Evolutionary conservation across 64 coral and sea anemone species (phyloP).

Genomic region (Montipora cactus): DNA sequence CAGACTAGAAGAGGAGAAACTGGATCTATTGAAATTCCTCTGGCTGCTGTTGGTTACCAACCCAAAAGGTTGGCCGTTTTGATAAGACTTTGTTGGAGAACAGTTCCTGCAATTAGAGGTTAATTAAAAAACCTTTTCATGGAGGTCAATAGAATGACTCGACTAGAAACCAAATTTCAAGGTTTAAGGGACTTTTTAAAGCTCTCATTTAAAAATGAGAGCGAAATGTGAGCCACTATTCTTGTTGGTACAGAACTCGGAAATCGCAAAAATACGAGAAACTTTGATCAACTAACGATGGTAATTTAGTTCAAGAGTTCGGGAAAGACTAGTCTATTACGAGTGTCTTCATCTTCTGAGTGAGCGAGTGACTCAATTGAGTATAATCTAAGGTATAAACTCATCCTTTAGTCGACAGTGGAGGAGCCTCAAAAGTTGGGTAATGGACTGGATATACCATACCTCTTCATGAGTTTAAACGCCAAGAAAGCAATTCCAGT

Average conservation of each 20-base stretch:
- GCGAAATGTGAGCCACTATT: too few relatives aligned
- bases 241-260: too few relatives aligned
- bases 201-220: too few relatives aligned
- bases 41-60: neutral
- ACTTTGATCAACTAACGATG: too few relatives aligned
- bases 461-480: slow-evolving; percentile 7
- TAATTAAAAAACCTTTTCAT: neutral
- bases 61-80: neutral
- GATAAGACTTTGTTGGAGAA: neutral
- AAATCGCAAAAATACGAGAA: too few relatives aligned
- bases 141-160: neutral
- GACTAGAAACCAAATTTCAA: too few relatives aligned
- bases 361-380: too few relatives aligned
- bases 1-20: neutral
- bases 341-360: too few relatives aligned
- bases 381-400: too few relatives aligned
- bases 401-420: neutral
- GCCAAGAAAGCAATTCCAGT: neutral
- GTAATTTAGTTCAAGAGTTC: too few relatives aligned
- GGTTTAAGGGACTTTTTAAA: too few relatives aligned
- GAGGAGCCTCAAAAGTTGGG: neutral
- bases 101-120: neutral
- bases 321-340: too few relatives aligned
- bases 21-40: neutral
- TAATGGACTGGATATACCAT: neutral